These are phyloP conservation scores for Strigamia maritima DNA, from an alignment of 2,888 invertebrate genomes.

Conservation along the genomic window DNA sequence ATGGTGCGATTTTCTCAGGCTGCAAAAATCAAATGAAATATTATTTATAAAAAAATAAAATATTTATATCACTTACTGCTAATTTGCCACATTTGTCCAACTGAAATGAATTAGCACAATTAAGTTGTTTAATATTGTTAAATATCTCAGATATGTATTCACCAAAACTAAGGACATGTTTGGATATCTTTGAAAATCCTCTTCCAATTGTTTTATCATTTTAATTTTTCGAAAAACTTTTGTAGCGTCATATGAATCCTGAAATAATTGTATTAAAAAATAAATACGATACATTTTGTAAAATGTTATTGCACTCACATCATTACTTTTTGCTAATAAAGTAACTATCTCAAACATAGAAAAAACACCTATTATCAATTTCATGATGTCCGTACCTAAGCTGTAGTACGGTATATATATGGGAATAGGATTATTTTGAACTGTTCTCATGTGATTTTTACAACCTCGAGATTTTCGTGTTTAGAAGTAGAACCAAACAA, in stretches of 20 bases:
- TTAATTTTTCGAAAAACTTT: neutral
- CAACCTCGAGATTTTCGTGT: neutral
- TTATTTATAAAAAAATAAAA: neutral
- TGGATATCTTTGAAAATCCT: neutral
- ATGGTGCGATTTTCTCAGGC: neutral
- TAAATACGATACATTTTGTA: neutral
- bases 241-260: neutral
- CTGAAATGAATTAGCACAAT: neutral
- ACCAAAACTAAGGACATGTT: neutral
- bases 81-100: neutral
- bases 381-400: no score
- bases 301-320: neutral
- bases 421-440: neutral
- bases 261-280: neutral
- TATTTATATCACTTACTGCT: neutral
- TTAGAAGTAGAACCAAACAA: neutral
- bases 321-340: neutral
- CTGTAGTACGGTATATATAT: neutral
- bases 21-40: neutral
- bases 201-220: neutral
- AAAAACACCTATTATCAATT: neutral
- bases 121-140: neutral
- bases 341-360: neutral
- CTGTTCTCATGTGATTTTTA: neutral
- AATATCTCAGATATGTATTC: neutral